phyloP scores from a whole-genome alignment of 2,888 invertebrate genomes.

The Agrotis clavis region DNA sequence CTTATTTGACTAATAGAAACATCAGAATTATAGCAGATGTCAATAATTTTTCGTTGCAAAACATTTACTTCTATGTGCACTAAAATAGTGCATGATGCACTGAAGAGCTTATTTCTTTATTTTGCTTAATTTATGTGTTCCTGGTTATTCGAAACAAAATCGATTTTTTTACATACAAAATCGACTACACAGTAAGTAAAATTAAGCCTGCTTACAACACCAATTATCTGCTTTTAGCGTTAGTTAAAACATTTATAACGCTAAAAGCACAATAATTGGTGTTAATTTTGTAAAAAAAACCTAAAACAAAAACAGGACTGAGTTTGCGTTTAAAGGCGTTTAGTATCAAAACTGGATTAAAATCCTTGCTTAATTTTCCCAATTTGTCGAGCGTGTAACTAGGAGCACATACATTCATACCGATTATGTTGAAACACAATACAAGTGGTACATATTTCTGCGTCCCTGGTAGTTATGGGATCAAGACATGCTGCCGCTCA shows the following conservation, averaged over 20 bases:
- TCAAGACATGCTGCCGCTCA: constrained; percentile 96
- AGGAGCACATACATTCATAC: constrained; percentile 65
- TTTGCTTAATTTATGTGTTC: constrained; percentile 65
- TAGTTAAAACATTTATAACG: too few relatives aligned
- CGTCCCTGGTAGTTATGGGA: constrained; percentile 94
- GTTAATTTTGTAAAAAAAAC: too few relatives aligned
- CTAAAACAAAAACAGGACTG: too few relatives aligned
- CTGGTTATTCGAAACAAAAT: constrained; percentile 45
- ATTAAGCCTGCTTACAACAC: background rate
- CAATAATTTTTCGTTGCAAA: constrained; percentile 36
- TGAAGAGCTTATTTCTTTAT: constrained; percentile 67
- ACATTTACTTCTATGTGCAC: constrained; percentile 61
- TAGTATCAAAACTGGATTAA: background rate
- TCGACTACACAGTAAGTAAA: background rate
- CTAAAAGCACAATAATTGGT: too few relatives aligned
- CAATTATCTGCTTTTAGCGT: background rate
- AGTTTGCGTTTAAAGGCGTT: too few relatives aligned
- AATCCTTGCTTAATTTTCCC: background rate
- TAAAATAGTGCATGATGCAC: constrained; percentile 73
- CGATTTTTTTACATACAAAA: background rate
- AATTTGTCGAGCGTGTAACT: constrained; percentile 34
- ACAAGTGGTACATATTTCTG: constrained; percentile 77
- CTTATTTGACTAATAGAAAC: constrained; percentile 68
- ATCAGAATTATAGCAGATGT: constrained; percentile 44
- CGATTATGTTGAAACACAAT: constrained; percentile 66